Base-by-base conservation (phyloP, 2,888 invertebrate species). In the Aplocera efformata region DNA sequence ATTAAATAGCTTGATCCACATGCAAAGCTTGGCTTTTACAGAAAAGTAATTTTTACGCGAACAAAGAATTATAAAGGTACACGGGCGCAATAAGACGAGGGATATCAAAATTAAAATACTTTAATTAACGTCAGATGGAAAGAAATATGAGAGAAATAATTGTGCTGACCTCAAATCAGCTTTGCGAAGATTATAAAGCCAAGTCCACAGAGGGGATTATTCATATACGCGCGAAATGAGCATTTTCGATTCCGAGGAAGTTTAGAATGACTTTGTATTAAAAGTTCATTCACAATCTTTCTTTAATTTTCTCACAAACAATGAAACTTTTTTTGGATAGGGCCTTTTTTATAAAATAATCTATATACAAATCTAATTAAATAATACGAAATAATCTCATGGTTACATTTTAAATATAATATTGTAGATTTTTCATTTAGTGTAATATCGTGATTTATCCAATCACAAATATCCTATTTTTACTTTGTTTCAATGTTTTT, bases 1-100 rank as follows among this genome's bases (percentile, higher is more conserved):
- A 80, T 72, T 78, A 72, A 75, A 70, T 68, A 68, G 61, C 63
- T 65, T 65, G 58, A 72, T 72, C 72, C 75, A 81, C 74, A 80
- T 74, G 72, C 70, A 76, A 77, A 77, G 60, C 67, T 61, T 58
- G 41, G 63, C 58, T 71, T n/a, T 70, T 72, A 60, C 49, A 67
- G 70, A 75, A 69, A 49, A 34, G 26, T 34, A 46, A 42, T 33
- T 60, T 74, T 71, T 63, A 67, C 60, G 63, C 63, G 63, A 65
- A 76, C 65, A 72, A 72, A 74, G 63, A 73, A 69, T 71, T 68
- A 62, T 67, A 60, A 43, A 48, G 42, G 48, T 52, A 58, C 56
- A 58, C 50, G 48, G 56, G 51, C 41, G 52, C 48, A 44, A 55
- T 48, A 60, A 58, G 59, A 63, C 50, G 55, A 52, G 52, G 58